Evolutionary conservation across 2,113 vertebrate genomes (phyloP).

Genomic region (Uria lomvia): DNA sequence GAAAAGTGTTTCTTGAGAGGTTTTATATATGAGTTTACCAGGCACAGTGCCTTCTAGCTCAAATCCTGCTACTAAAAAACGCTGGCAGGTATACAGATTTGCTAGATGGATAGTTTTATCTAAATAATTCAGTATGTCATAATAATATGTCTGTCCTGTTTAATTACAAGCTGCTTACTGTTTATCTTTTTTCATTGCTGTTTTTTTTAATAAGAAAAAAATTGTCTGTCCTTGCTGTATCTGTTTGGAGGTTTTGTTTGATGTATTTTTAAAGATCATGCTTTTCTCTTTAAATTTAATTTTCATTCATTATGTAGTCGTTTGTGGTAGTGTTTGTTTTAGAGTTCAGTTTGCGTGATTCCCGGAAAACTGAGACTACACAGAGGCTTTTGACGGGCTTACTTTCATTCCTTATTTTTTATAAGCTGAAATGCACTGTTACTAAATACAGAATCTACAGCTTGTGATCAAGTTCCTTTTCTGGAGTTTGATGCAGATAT

Average conservation of each 20-base stretch:
- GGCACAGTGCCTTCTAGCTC: not conserved
- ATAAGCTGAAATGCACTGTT: not conserved
- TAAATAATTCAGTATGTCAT: not conserved
- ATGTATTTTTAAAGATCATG: not conserved
- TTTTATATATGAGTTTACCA: not conserved
- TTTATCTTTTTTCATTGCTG: not conserved
- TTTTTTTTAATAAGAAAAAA: not conserved
- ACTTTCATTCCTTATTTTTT: not conserved
- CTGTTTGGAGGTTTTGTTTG: not conserved
- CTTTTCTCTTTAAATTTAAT: not conserved
- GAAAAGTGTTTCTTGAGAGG: not conserved
- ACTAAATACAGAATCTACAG: not conserved
- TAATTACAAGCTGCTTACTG: not conserved
- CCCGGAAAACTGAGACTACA: not conserved
- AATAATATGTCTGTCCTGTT: not conserved
- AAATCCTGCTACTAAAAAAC: not conserved
- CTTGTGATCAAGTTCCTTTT: not conserved
- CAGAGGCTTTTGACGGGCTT: not conserved
- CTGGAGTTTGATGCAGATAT: not conserved
- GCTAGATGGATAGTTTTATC: not conserved
- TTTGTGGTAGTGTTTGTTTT: not conserved
- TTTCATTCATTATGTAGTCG: not conserved
- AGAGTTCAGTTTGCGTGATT: not conserved
- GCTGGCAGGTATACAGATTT: not conserved
- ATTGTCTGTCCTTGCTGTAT: not conserved